phyloP scores from a whole-genome alignment of 2,113 vertebrate genomes.

The Miniopterus natalensis region DNA sequence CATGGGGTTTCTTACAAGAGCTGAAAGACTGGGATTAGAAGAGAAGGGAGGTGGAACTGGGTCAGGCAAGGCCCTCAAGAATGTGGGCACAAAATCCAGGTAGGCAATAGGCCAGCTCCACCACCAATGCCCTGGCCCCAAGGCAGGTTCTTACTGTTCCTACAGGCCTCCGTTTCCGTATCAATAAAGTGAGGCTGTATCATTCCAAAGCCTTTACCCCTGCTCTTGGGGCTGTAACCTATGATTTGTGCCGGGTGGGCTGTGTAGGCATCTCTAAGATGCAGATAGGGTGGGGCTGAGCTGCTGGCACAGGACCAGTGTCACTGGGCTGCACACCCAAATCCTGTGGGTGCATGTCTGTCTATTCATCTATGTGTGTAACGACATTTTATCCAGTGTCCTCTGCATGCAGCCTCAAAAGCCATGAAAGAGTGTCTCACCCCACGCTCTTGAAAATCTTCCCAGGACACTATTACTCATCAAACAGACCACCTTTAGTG shows the following conservation, averaged over 20 bases:
- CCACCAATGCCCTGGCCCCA: neutral
- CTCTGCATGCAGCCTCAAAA: neutral
- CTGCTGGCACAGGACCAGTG: neutral
- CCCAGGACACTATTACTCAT: neutral
- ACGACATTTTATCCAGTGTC: neutral
- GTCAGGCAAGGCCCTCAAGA: neutral
- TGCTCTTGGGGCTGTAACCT: neutral
- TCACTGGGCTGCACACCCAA: no score
- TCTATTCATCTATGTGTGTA: neutral
- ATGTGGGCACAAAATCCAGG: neutral
- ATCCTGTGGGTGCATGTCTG: neutral
- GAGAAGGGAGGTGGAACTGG: neutral
- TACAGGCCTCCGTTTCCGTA: neutral
- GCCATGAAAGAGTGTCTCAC: neutral
- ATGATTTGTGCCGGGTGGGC: neutral
- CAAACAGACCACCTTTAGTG: neutral
- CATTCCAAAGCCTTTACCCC: neutral
- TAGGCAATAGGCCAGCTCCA: neutral
- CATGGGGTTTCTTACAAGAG: neutral
- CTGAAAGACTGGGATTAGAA: neutral
- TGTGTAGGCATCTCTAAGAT: neutral
- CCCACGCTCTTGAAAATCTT: neutral
- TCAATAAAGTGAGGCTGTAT: neutral
- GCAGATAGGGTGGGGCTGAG: neutral
- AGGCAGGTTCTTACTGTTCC: neutral